Percentiles rank a stretch among this genome's conserved stretches.
These are phyloP conservation scores for Crotalus helleri DNA, from an alignment of 2,113 vertebrate genomes.

Conservation along the genomic window DNA sequence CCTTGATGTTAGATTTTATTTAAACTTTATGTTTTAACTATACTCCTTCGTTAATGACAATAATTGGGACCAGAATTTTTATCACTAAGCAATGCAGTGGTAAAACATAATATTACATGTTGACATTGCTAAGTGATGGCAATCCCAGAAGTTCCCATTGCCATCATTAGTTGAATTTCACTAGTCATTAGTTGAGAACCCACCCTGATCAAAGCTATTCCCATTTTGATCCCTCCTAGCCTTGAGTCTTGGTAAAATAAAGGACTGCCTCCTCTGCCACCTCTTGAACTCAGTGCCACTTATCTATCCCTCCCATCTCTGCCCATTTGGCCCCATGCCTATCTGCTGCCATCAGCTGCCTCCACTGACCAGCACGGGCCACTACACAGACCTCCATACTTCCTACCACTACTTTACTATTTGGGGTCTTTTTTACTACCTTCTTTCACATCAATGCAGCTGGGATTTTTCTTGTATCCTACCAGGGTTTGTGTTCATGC, in stretches of 20 bases:
- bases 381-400: too few relatives aligned
- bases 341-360: neutral
- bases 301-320: neutral
- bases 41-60: neutral
- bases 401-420: neutral
- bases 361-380: neutral
- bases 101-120: too few relatives aligned
- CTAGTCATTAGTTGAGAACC: too few relatives aligned
- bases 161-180: too few relatives aligned
- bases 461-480: neutral
- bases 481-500: too few relatives aligned
- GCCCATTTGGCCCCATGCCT: neutral
- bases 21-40: neutral
- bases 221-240: neutral
- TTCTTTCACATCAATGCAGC: neutral
- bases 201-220: neutral
- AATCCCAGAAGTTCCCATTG: too few relatives aligned
- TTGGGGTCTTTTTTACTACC: neutral
- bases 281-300: neutral
- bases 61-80: too few relatives aligned
- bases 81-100: too few relatives aligned
- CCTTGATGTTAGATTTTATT: neutral
- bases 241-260: too few relatives aligned
- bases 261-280: too few relatives aligned
- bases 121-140: too few relatives aligned